A percentile compares a stretch with the other conserved stretches of the same genome.
Evolutionary conservation across 2,113 vertebrate genomes (phyloP).

Genomic region (Centropus unirufus): DNA sequence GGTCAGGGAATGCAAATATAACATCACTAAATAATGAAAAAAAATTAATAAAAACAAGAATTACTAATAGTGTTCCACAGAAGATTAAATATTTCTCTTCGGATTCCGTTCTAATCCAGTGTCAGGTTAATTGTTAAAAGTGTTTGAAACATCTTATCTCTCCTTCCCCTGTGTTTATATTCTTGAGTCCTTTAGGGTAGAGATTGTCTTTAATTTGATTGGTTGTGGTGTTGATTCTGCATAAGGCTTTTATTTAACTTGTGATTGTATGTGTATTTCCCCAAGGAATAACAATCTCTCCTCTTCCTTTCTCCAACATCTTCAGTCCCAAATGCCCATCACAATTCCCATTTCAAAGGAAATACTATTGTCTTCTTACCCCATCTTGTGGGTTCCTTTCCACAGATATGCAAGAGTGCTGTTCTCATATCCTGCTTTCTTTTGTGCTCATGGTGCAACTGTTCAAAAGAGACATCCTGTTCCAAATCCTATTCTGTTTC

Average conservation of each 20-base stretch:
- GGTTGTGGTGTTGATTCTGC: neutral
- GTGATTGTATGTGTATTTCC: neutral
- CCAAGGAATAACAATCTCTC: neutral
- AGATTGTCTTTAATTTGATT: conserved; percentile 24
- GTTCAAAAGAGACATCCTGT: neutral
- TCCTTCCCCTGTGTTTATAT: conserved; percentile 14
- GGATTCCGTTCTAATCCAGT: conserved; percentile 52
- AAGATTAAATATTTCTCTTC: conserved; percentile 54
- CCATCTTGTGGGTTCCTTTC: neutral
- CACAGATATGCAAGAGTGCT: neutral
- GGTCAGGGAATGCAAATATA: conserved; percentile 2
- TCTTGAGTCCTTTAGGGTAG: conserved; percentile 12
- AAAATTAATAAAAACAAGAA: conserved; percentile 65
- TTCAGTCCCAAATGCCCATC: neutral
- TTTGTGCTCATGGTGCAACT: neutral
- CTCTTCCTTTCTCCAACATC: neutral
- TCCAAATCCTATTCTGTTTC: neutral
- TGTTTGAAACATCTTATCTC: conserved; percentile 54
- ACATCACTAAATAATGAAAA: conserved; percentile 38
- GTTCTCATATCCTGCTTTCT: neutral
- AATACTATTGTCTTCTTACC: neutral
- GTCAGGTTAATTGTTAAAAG: conserved; percentile 48
- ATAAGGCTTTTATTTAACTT: neutral
- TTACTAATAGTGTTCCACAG: conserved; percentile 29
- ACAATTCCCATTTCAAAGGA: neutral